Evolutionary conservation across 2,797 vertebrate genomes (phyloP).

Genomic region (Xiphorhynchus erythropygius): DNA sequence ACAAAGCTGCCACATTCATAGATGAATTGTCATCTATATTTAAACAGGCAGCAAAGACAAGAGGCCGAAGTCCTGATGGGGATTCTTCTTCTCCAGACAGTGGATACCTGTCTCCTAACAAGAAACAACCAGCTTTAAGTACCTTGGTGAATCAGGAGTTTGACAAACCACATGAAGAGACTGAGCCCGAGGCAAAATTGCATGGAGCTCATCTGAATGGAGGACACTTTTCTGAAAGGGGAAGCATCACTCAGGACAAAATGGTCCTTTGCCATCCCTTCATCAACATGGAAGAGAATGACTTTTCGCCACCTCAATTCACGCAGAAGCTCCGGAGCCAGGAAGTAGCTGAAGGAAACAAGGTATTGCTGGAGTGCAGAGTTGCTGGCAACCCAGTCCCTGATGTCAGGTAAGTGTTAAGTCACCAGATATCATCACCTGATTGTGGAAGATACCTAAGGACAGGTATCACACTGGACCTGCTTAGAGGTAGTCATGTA

Average conservation of each 20-base stretch:
- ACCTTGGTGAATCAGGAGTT: constrained; percentile 62
- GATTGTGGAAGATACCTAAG: background rate
- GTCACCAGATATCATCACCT: background rate
- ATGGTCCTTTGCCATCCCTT: background rate
- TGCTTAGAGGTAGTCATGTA: background rate
- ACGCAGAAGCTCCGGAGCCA: constrained; percentile 94
- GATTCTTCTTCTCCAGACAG: constrained; percentile 95
- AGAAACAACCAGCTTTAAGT: constrained; percentile 63
- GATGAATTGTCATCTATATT: constrained; percentile 97
- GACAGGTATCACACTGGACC: background rate
- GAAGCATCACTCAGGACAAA: background rate
- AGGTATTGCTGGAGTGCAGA: constrained; percentile 89
- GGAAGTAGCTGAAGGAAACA: constrained; percentile 92
- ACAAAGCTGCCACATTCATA: constrained; percentile 91
- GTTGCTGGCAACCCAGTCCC: constrained; percentile 88
- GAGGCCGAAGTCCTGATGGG: constrained; percentile 83
- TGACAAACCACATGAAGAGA: constrained; percentile 28
- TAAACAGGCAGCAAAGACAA: constrained; percentile 81
- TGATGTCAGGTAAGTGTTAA: constrained; percentile 84
- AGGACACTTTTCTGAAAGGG: background rate
- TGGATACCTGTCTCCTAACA: constrained; percentile 91
- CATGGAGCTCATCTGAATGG: background rate
- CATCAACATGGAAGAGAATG: constrained; percentile 40
- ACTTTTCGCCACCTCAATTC: constrained; percentile 85
- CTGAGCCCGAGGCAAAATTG: constrained; percentile 25